Conservation (phyloP, 2,797 vertebrate genomes). For the Scolopax bukidnonensis region DNA sequence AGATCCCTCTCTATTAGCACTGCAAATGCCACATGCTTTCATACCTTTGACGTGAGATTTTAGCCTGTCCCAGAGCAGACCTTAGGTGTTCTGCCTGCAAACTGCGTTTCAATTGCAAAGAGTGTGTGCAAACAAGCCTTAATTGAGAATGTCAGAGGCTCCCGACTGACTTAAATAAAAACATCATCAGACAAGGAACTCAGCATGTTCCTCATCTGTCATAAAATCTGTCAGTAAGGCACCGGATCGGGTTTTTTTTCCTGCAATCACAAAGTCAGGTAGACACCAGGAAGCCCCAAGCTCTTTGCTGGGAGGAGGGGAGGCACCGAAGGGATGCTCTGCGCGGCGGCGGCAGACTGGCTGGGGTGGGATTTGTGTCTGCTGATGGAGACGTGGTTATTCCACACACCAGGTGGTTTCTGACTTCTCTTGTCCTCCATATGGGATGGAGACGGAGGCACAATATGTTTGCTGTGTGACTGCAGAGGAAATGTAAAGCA, state of each 20-base stretch:
- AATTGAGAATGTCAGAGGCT: conserved; percentile 55
- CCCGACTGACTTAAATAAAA: conserved; percentile 17
- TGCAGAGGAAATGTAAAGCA: background rate
- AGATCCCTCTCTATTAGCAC: conserved; percentile 35
- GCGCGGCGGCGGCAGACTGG: rapidly evolving
- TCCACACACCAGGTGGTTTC: background rate
- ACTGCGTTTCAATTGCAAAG: conserved; percentile 22
- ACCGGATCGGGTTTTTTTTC: background rate
- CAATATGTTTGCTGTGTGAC: background rate
- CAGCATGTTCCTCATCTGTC: background rate
- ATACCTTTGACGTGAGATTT: background rate
- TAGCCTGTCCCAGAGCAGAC: conserved; percentile 17
- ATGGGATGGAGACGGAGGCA: background rate
- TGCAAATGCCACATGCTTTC: conserved; percentile 39
- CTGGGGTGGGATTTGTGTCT: background rate
- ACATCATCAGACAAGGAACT: background rate
- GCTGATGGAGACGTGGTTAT: background rate
- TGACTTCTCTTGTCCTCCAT: background rate
- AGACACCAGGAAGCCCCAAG: background rate
- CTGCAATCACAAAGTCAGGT: background rate
- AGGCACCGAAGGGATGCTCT: background rate
- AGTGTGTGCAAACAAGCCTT: conserved; percentile 10
- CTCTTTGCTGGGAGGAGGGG: rapidly evolving
- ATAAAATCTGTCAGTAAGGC: background rate
- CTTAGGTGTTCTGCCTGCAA: background rate